phyloP scores from a whole-genome alignment of 1,140 invertebrate species.

The Aleiodes sp. region DNA sequence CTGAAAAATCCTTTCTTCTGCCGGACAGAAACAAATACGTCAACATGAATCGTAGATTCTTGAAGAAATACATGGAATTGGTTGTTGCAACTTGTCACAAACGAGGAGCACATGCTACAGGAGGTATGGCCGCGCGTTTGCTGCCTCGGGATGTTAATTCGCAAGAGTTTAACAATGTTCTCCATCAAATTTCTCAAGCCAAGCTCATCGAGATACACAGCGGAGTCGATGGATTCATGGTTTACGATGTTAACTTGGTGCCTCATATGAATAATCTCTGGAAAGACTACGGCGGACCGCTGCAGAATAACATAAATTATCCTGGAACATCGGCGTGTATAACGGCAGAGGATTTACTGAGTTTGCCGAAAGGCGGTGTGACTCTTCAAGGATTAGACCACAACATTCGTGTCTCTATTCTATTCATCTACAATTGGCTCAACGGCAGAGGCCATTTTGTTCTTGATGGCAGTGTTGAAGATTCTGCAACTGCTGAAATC shows the following conservation, averaged over 20 bases:
- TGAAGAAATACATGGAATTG: slow-evolving; percentile 72
- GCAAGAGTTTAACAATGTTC: slow-evolving; percentile 48
- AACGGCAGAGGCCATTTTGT: slow-evolving; percentile 74
- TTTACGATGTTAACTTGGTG: slow-evolving; percentile 73
- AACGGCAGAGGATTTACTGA: slow-evolving; percentile 65
- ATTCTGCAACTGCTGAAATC: slow-evolving; percentile 80
- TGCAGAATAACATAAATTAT: slow-evolving; percentile 39
- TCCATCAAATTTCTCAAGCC: slow-evolving; percentile 63
- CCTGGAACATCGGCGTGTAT: slow-evolving; percentile 37
- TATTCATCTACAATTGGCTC: slow-evolving; percentile 77
- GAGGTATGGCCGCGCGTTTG: slow-evolving; percentile 75
- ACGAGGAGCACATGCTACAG: slow-evolving; percentile 73
- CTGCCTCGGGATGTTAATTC: slow-evolving; percentile 61
- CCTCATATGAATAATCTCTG: slow-evolving; percentile 70
- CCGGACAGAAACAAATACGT: slow-evolving; percentile 78
- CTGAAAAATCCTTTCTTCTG: slow-evolving; percentile 66
- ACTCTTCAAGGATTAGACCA: slow-evolving; percentile 71
- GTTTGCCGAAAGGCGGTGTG: slow-evolving; percentile 71
- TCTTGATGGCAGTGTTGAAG: slow-evolving; percentile 74
- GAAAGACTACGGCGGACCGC: slow-evolving; percentile 35
- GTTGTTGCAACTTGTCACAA: slow-evolving; percentile 73
- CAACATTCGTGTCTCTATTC: slow-evolving; percentile 72
- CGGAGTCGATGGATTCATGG: slow-evolving; percentile 78
- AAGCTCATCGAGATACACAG: slow-evolving; percentile 70
- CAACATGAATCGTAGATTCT: slow-evolving; percentile 72